Conservation (phyloP, 2,888 invertebrate species). For the Ochlodes sylvanus region DNA sequence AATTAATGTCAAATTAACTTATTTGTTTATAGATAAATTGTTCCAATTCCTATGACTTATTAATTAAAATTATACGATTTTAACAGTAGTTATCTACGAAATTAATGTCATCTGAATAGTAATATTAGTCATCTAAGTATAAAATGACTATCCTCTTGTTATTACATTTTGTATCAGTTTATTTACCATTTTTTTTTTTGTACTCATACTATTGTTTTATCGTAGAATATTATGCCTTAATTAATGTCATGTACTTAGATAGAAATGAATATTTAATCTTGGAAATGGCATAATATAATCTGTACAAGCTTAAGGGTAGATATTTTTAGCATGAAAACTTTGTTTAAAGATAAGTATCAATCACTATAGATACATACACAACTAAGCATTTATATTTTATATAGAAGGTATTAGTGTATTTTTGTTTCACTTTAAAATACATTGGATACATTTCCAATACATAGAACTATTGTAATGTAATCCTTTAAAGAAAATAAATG, state of each 20-base stretch:
- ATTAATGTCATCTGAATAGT: conserved; percentile 65
- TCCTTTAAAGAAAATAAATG: conserved; percentile 59
- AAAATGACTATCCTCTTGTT: conserved; percentile 18
- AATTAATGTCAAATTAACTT: conserved; percentile 66
- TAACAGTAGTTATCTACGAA: conserved; percentile 42
- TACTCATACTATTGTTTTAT: conserved; percentile 23
- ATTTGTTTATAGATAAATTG: conserved; percentile 51
- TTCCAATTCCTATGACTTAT: conserved; percentile 46
- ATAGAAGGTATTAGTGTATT: conserved; percentile 61
- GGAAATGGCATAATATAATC: conserved; percentile 10
- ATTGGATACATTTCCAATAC: conserved; percentile 52
- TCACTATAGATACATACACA: conserved; percentile 43
- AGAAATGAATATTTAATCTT: conserved; percentile 19
- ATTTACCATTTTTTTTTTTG: too few species aligned
- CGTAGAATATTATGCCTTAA: conserved; percentile 39
- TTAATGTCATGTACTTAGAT: conserved; percentile 20
- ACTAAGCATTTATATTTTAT: conserved; percentile 63
- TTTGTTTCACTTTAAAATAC: conserved; percentile 60
- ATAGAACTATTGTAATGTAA: conserved; percentile 62
- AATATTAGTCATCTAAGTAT: conserved; percentile 69
- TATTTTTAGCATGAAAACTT: conserved; percentile 21
- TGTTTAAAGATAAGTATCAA: conserved; percentile 32
- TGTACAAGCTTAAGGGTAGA: conserved; percentile 24
- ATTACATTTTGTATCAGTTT: conserved; percentile 8
- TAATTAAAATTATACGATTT: conserved; percentile 45